These are phyloP conservation scores for Loriculus beryllinus DNA, from an alignment of 2,797 vertebrate genomes.

Conservation along the genomic window DNA sequence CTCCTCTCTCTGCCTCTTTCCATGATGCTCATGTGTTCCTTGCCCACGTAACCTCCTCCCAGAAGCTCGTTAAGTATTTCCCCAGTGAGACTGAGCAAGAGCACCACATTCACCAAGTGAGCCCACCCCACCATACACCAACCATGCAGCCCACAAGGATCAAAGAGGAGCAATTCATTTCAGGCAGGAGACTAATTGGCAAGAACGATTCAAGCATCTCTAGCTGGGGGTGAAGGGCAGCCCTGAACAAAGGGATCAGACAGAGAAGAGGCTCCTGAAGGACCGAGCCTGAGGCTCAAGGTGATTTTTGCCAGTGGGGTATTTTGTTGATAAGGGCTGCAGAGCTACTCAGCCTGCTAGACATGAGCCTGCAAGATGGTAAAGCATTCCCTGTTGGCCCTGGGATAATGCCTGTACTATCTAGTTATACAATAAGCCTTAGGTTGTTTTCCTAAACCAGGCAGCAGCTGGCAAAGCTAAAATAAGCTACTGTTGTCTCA, in stretches of 20 bases:
- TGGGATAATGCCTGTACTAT: conserved; percentile 1
- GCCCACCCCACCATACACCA: neutral
- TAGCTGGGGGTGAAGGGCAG: neutral
- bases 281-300: neutral
- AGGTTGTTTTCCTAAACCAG: conserved; percentile 38
- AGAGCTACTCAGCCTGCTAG: neutral
- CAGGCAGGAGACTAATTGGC: neutral
- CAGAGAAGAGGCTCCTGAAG: neutral
- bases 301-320: neutral
- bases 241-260: neutral
- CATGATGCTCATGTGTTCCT: neutral
- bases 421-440: conserved; percentile 37
- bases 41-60: neutral
- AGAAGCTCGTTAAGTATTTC: neutral
- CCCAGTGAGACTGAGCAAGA: neutral
- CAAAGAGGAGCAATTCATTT: neutral
- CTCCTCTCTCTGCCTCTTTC: neutral
- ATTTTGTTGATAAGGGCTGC: neutral
- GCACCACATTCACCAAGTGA: neutral
- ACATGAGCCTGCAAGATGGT: neutral
- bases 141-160: neutral
- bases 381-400: neutral
- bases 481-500: conserved; percentile 9
- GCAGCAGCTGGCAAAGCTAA: neutral
- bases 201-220: neutral